Evolutionary conservation across 1,140 invertebrate species (phyloP).

Genomic region (Pseudomyrmex flavicornis): DNA sequence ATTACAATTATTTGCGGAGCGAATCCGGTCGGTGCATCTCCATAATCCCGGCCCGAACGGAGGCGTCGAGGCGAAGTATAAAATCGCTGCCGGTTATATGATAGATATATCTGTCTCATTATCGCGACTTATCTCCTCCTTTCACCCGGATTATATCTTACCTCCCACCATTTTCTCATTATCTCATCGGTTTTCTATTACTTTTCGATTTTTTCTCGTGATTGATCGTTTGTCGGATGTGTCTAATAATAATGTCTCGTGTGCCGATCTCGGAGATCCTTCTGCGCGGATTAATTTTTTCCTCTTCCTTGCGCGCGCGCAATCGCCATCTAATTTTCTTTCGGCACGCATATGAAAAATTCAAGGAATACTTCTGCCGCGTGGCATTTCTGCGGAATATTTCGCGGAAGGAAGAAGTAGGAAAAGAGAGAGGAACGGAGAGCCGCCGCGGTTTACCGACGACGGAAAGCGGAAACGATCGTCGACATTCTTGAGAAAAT

Average conservation of each 20-base stretch:
- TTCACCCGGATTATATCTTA: neutral
- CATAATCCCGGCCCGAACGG: slow-evolving; percentile 47
- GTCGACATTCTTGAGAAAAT: slow-evolving; percentile 55
- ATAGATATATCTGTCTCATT: slow-evolving; percentile 46
- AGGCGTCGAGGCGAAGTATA: slow-evolving; percentile 43
- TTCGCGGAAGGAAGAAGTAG: neutral
- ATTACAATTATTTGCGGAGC: slow-evolving; percentile 60
- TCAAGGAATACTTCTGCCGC: slow-evolving; percentile 42
- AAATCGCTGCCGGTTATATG: slow-evolving; percentile 46
- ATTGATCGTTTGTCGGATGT: neutral
- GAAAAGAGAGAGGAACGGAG: neutral
- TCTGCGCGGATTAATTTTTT: slow-evolving; percentile 1
- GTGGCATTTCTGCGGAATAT: slow-evolving; percentile 48
- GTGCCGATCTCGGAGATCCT: neutral
- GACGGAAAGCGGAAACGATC: slow-evolving; percentile 53
- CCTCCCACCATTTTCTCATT: neutral
- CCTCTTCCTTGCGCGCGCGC: neutral
- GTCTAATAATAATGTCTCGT: neutral
- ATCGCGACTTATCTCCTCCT: slow-evolving; percentile 16
- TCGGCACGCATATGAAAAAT: slow-evolving; percentile 29
- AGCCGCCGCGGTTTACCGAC: neutral
- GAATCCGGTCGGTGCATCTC: slow-evolving; percentile 42
- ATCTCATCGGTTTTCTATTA: neutral
- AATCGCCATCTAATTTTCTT: slow-evolving; percentile 57
- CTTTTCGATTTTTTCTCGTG: slow-evolving; percentile 12